Evolutionary conservation across 2,797 vertebrate genomes (phyloP).

Genomic region (Melanotaenia parkinsoni): DNA sequence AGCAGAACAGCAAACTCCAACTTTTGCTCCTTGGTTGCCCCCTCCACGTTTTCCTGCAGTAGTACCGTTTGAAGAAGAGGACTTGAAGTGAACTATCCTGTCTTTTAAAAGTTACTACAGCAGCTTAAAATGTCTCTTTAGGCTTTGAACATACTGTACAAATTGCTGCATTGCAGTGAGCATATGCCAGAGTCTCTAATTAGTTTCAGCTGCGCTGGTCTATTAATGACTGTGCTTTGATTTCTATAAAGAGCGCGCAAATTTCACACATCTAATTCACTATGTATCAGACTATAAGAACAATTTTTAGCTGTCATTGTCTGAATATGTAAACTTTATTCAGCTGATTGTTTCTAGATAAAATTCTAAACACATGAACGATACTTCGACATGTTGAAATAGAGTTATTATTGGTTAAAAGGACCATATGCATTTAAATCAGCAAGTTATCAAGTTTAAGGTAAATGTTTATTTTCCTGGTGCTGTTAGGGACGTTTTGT

Average conservation of each 20-base stretch:
- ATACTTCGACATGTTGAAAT: too few species aligned
- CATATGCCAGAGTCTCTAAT: background rate
- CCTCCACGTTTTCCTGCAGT: background rate
- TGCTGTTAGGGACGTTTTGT: too few species aligned
- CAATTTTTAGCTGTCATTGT: background rate
- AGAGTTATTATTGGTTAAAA: too few species aligned
- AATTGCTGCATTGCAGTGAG: constrained; percentile 7
- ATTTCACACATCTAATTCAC: background rate
- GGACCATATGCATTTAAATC: too few species aligned
- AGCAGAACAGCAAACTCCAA: constrained; percentile 37
- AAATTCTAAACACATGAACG: background rate
- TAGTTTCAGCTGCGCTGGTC: constrained; percentile 4
- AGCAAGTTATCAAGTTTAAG: too few species aligned
- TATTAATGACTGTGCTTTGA: constrained; percentile 16
- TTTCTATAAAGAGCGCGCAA: background rate
- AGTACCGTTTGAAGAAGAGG: constrained; percentile 1
- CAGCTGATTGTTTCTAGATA: background rate
- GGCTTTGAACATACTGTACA: background rate
- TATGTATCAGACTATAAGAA: background rate
- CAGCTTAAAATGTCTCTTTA: constrained; percentile 1
- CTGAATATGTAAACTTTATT: background rate
- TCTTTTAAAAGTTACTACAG: background rate
- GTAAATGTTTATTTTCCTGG: too few species aligned
- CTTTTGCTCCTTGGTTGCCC: constrained; percentile 29
- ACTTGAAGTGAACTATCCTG: background rate